These are phyloP conservation scores for Gallinago jamesoni DNA, from an alignment of 2,113 vertebrate genomes.

Conservation along the genomic window DNA sequence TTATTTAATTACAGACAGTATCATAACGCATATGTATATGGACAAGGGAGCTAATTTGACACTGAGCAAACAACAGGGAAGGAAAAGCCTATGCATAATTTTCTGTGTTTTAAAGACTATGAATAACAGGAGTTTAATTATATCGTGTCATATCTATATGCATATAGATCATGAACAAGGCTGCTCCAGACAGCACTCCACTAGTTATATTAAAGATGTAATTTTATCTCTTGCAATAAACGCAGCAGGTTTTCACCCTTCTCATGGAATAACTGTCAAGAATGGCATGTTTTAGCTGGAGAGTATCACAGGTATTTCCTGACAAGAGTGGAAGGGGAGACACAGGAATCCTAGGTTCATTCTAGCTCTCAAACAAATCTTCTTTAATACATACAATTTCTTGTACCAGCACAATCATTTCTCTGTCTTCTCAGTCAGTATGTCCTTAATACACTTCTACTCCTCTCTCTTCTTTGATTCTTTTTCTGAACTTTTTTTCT, in stretches of 20 bases:
- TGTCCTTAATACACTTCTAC: not conserved
- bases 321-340: not conserved
- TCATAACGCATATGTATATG: not conserved
- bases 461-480: not conserved
- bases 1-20: slow-evolving; percentile 16
- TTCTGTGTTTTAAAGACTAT: not conserved
- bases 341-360: not conserved
- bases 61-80: not conserved
- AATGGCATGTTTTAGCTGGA: not conserved
- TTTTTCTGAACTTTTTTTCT: not conserved
- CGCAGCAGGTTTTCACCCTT: not conserved
- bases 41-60: slow-evolving; percentile 28
- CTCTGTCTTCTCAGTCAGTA: not conserved
- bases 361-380: not conserved
- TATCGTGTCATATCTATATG: not conserved
- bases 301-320: not conserved
- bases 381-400: not conserved
- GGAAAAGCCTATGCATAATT: slow-evolving; percentile 15
- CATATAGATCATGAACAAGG: not conserved
- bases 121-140: slow-evolving; percentile 24
- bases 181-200: not conserved
- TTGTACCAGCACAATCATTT: not conserved
- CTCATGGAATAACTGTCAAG: not conserved
- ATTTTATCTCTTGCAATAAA: not conserved
- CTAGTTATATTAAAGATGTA: not conserved